A percentile compares a stretch with the other conserved stretches of the same genome.
phyloP scores from a whole-genome alignment of 2,113 vertebrate species.

The Hippocampus comes region DNA sequence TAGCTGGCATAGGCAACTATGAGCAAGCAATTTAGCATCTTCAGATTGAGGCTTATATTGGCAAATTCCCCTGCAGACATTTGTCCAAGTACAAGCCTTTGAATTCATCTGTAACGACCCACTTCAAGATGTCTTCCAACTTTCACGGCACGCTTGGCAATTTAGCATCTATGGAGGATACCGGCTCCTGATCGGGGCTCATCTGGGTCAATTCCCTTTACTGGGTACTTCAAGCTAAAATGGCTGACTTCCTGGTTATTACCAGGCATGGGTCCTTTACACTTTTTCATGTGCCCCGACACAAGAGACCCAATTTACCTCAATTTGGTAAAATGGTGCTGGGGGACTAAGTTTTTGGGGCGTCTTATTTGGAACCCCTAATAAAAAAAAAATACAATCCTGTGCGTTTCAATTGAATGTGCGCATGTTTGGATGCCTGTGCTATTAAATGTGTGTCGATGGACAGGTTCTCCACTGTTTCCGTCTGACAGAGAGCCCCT shows the following conservation, averaged over 20 bases:
- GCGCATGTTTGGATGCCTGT: not conserved
- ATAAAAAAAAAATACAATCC: not conserved
- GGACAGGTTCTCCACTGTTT: slow-evolving; percentile 31
- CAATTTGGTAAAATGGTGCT: not conserved
- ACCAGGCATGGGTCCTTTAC: too few species aligned
- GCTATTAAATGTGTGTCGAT: slow-evolving; percentile 15
- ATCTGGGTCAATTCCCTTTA: too few species aligned
- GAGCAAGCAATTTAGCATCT: not conserved
- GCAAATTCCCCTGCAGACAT: not conserved
- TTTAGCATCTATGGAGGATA: too few species aligned
- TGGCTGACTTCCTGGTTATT: not conserved
- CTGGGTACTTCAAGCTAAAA: not conserved
- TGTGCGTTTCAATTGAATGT: not conserved
- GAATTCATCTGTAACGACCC: not conserved
- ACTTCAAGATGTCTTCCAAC: too few species aligned
- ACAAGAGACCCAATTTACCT: too few species aligned
- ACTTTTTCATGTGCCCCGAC: not conserved
- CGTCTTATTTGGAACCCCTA: not conserved
- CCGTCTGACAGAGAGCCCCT: slow-evolving; percentile 27
- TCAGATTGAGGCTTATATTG: not conserved
- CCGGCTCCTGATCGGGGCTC: too few species aligned
- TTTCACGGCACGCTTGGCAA: too few species aligned
- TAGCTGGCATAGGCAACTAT: not conserved
- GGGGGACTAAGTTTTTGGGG: not conserved
- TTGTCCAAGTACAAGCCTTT: too few species aligned